Evolutionary conservation across 2,113 vertebrate genomes (phyloP), one percentile per base, ranked within the genome.

Genomic region (Aegotheles bennettii): DNA sequence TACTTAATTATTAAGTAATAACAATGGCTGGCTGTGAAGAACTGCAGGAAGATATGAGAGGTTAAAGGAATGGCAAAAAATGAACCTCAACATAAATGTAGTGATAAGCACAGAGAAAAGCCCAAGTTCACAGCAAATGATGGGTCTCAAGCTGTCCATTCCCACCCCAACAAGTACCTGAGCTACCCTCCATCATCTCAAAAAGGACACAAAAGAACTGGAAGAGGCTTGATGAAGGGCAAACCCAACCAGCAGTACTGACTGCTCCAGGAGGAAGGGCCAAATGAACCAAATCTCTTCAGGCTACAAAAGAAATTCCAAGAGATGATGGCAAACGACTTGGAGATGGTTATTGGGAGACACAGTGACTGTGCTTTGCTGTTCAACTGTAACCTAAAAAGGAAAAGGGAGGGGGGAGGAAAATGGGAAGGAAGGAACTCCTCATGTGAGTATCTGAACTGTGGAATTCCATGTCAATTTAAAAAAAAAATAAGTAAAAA

Each of bases 281-380:
- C 61, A 68, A 45, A 43, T 0, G 2, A 92, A 59, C 61, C 28
- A 6, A 4, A 16, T 6, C 38, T 47, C 48, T 53, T 33, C 23
- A 12, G n/a, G 36, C 7, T 1, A 61, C 33, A 36, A 28, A 68
- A 73, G 35, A 77, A 77, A 77, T 3, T 13, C 42, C 45, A 47
- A 24, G 45, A 47, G 48, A 51, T 1, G 3, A 36, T 21, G 36
- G 28, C 28, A 82, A 40, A 31, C 2, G 1, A 31, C 1, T 1
- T 2, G 4, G 26, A 42, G 53, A 54, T 67, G 61, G 36, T 35
- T 15, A 38, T 2, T 14, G 23, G 47, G 43, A 50, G 56, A 73
- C 47, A 67, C 45, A 29, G 7, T 16, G 40, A 35, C 9, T 1
- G 1, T 11, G 43, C 19, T 79, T 38, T 50, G 33, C 23, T n/a